Base-by-base conservation (phyloP, 2,113 vertebrate genomes). In the Dicerorhinus sumatrensis region DNA sequence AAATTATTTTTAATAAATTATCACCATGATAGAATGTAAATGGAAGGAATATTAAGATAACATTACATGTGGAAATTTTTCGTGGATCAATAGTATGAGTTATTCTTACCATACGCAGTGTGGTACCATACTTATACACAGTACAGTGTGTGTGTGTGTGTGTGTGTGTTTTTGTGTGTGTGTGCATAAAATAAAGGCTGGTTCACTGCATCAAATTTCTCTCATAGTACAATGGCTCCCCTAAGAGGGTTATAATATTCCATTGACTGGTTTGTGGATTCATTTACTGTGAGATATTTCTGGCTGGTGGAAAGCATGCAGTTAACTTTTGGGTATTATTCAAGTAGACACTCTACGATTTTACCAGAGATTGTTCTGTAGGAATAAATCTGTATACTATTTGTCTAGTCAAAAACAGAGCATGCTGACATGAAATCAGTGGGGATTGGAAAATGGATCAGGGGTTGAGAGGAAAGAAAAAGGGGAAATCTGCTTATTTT, bases 381-480 rank as follows among this genome's bases (percentile, higher is more conserved):
- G 98, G 92, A 98, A 96, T 98, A 97, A 99, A 99, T 97, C 97
- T 98, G 97, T 98, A 80, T 97, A 98, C 98, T 98, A 97, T 98
- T 98, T 98, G 94, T 96, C 95, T 98, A 89, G 92, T 96, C 88
- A 88, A 94, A 95, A 94, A 89, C 92, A 94, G 46, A 76, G 69
- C 42, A 87, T 25, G 67, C 63, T 90, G 69, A 82, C 42, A 80
- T 87, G 29, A 60, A 96, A 83, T 80, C 79, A 70, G 51, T 89
- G 23, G 63, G 62, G 6, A 92, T 65, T 93, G 18, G 88, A 80
- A 95, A 91, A 65, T 75, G 60, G 54, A 88, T 79, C 25, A 25
- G n/a, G 27, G 27, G 27, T 73, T 95, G 69, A 96, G n/a, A 87
- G 65, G n/a, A n/a, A 98, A 96, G 88, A 97, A 91, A 97, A 97